Evolutionary conservation across 1,140 invertebrate species (phyloP), one percentile per base, ranked within the genome.

Genomic region (Listronotus oregonensis): DNA sequence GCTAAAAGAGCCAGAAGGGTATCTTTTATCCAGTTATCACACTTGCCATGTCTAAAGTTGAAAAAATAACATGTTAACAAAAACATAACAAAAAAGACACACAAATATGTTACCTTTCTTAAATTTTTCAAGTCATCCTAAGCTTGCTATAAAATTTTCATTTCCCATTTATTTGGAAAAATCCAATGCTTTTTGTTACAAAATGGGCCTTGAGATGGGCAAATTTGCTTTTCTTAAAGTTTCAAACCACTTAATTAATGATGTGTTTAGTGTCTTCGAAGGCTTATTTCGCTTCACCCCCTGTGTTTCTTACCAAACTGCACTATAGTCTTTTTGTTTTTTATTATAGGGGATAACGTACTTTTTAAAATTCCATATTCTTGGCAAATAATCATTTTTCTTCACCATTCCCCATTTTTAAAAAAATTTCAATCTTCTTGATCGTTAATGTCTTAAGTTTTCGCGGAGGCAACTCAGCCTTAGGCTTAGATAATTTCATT

Each of bases 291-390:
- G 4, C 17, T 57, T 43, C n/a, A 57, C 21, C 43, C 0, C 14
- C 15, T 14, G 32, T 27, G 42, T 9, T 12, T 9, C 6, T 11
- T 39, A 11, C 43, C 8, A 11, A 34, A 32, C 43, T 49, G 54
- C 3, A 60, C 6, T 31, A 60, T 61, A n/a, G 62, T 27, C 12
- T 64, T 54, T 40, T 14, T 64, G n/a, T 64, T 27, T 5, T 59
- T 64, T 46, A 47, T 11, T 10, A 61, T 61, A 39, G 51, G 61
- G 0, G 43, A 64, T 27, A 64, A 49, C 11, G 57, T 60, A 50
- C 46, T 60, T 50, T n/a, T 6, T 14, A 9, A 21, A 12, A 60
- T 50, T 12, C 17, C 40, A 39, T 60, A 60, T 50, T 60, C 14
- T 50, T 32, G 15, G 14, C 14, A n/a, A 57, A 12, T 63, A 7